Evolutionary conservation across 2,113 vertebrate species (phyloP).

Genomic region (Marmota flaviventris): DNA sequence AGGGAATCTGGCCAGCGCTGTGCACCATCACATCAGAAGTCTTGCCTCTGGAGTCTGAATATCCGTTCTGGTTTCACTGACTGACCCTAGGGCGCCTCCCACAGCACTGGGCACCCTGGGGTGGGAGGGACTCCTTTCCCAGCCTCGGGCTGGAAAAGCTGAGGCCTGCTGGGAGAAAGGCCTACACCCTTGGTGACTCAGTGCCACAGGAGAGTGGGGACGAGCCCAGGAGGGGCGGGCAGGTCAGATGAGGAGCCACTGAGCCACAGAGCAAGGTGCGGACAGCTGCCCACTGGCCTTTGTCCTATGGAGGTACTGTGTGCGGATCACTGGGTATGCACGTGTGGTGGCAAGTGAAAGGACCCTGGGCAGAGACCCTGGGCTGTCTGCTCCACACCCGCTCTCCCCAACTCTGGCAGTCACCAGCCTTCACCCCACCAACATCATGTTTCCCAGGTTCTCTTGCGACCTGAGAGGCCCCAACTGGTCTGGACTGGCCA

Average conservation of each 20-base stretch:
- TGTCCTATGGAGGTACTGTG: too few relatives aligned
- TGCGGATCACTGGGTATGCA: fast-evolving
- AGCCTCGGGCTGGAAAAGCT: neutral
- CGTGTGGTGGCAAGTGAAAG: neutral
- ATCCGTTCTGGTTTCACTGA: too few relatives aligned
- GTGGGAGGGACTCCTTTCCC: too few relatives aligned
- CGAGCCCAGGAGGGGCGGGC: fast-evolving
- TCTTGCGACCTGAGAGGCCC: neutral
- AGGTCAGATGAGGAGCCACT: fast-evolving
- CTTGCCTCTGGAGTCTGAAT: neutral
- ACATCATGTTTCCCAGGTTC: fast-evolving
- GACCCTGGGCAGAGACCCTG: fast-evolving
- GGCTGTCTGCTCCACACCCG: fast-evolving
- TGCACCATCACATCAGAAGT: fast-evolving
- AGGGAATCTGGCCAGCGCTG: fast-evolving
- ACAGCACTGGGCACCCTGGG: too few relatives aligned
- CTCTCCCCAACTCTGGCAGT: fast-evolving
- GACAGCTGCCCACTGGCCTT: neutral
- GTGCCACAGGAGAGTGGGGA: neutral
- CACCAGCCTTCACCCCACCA: fast-evolving
- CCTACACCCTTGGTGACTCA: neutral
- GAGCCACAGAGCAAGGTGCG: fast-evolving
- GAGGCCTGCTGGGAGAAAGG: neutral
- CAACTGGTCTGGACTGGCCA: fast-evolving
- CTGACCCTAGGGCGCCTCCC: too few relatives aligned